phyloP scores from a whole-genome alignment of 2,797 vertebrate species.

The Clarias fuscus region DNA sequence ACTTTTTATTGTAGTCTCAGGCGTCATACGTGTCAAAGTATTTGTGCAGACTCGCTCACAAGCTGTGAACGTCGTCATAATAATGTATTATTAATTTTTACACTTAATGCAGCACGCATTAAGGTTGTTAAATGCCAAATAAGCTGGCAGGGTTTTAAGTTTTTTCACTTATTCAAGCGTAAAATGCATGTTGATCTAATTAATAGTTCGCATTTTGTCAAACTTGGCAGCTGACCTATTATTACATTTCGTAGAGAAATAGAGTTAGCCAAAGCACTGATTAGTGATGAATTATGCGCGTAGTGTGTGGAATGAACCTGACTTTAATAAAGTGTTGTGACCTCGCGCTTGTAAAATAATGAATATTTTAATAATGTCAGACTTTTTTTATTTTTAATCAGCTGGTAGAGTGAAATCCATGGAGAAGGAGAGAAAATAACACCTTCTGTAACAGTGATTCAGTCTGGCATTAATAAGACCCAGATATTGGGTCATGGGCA shows the following conservation, averaged over 20 bases:
- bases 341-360: not conserved
- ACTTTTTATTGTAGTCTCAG: not conserved
- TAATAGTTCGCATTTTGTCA: not conserved
- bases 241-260: not conserved
- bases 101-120: not conserved
- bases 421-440: not conserved
- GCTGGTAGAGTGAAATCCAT: not conserved
- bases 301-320: not conserved
- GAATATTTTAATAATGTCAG: not conserved
- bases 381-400: not conserved
- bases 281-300: not conserved
- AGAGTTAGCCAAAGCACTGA: not conserved
- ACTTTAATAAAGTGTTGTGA: not conserved
- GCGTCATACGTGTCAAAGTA: not conserved
- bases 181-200: not conserved
- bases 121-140: not conserved
- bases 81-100: not conserved
- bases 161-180: not conserved
- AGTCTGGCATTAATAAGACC: not conserved
- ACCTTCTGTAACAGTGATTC: not conserved
- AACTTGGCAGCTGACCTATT: not conserved
- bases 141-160: not conserved
- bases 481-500: not conserved
- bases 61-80: not conserved
- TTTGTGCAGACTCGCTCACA: not conserved